Base-by-base conservation (phyloP, 1,140 invertebrate genomes). In the Cherax quadricarinatus region DNA sequence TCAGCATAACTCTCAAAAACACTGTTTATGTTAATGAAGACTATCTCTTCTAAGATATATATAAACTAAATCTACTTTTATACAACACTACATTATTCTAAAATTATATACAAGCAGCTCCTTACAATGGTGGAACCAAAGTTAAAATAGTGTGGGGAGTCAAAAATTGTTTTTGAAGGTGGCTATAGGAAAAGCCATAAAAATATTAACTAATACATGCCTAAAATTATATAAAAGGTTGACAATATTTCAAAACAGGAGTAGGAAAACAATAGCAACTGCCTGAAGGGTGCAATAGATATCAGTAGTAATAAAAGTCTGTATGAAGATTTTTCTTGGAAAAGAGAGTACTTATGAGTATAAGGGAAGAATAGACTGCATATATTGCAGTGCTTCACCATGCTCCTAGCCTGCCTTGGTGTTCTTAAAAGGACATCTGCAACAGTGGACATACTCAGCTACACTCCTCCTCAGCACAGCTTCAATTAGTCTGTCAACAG, bases 271-370 rank as follows among this genome's bases (percentile, higher is more conserved):
- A 18, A 84, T 24, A 84, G 53, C 81, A 73, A 83, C 66, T 83
- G 81, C 88, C 82, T 83, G 81, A 89, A 89, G 88, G 80, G 66
- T 89, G 88, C 88, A 89, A 89, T 30, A 84, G 62, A 30, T 86
- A 86, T 70, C 85, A 86, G 62, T 41, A 75, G 62, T 86, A 62
- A 60, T 60, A 70, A 83, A 83, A 83, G 66, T 83, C 80, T 53
- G 80, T 73, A 53, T 66, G 62, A 81, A 89, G 66, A 73, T 83
- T 73, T 89, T 89, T 79, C 66, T 70, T 73, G 41, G 57, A 89
- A 83, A 83, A 89, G 80, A 75, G 53, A 89, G 81, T 48, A 83
- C 66, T 53, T 51, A 73, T 82, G 78, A 82, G 79, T 84, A n/a
- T 51, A 75, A 75, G 88, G 60, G 81, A 83, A 73, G 62, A 75